phyloP scores from a whole-genome alignment of 2,113 vertebrate genomes.

The Bubo blakistoni region DNA sequence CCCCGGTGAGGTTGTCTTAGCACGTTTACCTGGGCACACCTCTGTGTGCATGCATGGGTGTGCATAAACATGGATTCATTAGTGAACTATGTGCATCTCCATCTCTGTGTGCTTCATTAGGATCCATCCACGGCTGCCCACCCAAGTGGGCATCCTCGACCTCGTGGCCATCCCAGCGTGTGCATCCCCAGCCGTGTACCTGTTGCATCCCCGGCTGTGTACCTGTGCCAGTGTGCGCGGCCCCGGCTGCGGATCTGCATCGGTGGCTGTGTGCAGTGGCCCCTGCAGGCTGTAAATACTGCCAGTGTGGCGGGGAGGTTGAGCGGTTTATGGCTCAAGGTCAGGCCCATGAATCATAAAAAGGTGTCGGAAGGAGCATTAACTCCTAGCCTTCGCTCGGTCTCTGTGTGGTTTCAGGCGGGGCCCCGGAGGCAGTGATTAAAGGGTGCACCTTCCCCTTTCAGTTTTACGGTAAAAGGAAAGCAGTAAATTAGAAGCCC shows the following conservation, averaged over 20 bases:
- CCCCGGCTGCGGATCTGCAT: neutral
- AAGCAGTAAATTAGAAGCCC: slow-evolving; percentile 73
- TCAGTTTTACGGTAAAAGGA: slow-evolving; percentile 74
- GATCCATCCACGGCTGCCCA: rapidly evolving
- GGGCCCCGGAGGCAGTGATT: slow-evolving; percentile 70
- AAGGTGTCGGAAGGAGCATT: slow-evolving; percentile 77
- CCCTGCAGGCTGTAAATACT: slow-evolving; percentile 77
- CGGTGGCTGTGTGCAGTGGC: slow-evolving; percentile 28
- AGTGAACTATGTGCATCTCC: neutral
- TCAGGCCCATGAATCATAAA: slow-evolving; percentile 81
- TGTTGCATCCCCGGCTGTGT: neutral
- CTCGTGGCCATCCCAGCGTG: rapidly evolving
- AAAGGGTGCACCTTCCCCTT: slow-evolving; percentile 72
- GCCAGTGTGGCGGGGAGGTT: slow-evolving; percentile 63
- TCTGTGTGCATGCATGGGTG: neutral
- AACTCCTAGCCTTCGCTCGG: slow-evolving; percentile 63
- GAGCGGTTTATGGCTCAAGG: slow-evolving; percentile 79
- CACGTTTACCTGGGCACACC: neutral
- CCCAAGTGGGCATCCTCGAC: rapidly evolving
- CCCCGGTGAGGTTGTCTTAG: rapidly evolving
- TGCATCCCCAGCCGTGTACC: rapidly evolving
- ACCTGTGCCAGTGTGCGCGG: neutral
- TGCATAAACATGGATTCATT: rapidly evolving
- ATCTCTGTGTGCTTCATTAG: neutral
- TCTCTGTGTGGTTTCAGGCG: slow-evolving; percentile 70